phyloP scores from a whole-genome alignment of 1,140 invertebrate genomes.

The Hesperophylax magnus region DNA sequence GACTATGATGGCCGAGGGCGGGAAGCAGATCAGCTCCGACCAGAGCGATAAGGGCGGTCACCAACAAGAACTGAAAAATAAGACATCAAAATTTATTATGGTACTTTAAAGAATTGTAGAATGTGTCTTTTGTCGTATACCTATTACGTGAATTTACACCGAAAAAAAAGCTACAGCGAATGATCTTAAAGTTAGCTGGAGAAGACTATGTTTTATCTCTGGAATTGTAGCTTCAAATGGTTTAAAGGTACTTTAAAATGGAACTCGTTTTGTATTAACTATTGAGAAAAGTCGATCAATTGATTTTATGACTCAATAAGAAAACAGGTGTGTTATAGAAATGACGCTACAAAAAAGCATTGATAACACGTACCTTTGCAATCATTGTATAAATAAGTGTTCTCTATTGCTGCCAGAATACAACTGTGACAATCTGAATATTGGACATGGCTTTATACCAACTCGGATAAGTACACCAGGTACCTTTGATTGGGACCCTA shows the following conservation, averaged over 20 bases:
- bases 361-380: constrained; percentile 27
- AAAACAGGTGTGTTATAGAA: background rate
- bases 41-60: constrained; percentile 60
- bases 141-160: too few relatives aligned
- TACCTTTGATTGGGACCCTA: background rate
- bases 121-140: too few relatives aligned
- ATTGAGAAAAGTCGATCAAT: too few relatives aligned
- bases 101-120: too few relatives aligned
- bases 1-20: background rate
- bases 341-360: background rate
- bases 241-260: too few relatives aligned
- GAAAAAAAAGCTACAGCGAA: too few relatives aligned
- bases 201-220: too few relatives aligned
- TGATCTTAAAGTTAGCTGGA: too few relatives aligned
- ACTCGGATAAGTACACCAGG: background rate
- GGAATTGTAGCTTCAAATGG: too few relatives aligned
- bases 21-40: constrained; percentile 64
- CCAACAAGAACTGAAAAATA: background rate
- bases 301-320: too few relatives aligned
- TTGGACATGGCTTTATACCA: constrained; percentile 39
- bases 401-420: constrained; percentile 23
- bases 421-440: constrained; percentile 32
- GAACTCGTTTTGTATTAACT: too few relatives aligned
- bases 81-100: background rate
- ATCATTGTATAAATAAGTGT: constrained; percentile 18